A percentile compares a stretch with the other conserved stretches of the same genome.
Conservation (phyloP, 2,797 vertebrate genomes). For the Nothura maculosa region DNA sequence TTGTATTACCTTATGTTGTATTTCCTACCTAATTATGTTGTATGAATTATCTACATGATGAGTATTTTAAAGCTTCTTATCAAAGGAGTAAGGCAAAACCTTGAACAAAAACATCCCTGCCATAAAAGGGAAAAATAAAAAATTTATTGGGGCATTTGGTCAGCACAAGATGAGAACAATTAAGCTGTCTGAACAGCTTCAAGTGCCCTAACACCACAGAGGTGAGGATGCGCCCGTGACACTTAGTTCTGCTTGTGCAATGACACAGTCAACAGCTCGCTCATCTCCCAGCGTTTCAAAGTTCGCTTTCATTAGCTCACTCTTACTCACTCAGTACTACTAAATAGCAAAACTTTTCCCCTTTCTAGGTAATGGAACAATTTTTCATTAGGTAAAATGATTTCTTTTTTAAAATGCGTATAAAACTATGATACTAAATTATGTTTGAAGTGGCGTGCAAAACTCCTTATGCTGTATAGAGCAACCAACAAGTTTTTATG, state of each 20-base stretch:
- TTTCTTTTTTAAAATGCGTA: background rate
- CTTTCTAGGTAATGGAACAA: background rate
- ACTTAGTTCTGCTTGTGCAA: background rate
- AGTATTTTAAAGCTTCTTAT: background rate
- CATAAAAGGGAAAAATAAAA: background rate
- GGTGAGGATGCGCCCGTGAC: fast-evolving
- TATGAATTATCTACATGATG: background rate
- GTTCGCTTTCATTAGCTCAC: background rate
- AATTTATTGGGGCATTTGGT: background rate
- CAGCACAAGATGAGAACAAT: background rate
- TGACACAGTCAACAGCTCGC: background rate
- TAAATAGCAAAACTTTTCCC: background rate
- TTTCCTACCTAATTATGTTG: no score
- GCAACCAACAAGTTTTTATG: background rate
- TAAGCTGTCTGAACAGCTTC: background rate
- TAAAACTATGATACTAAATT: background rate
- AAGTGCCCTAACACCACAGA: background rate
- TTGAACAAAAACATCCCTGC: background rate
- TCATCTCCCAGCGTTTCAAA: background rate
- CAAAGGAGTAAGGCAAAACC: background rate
- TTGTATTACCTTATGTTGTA: background rate
- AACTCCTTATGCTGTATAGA: background rate
- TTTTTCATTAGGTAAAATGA: background rate
- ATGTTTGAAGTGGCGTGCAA: background rate
- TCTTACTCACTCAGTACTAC: background rate